Evolutionary conservation across 1,140 invertebrate genomes (phyloP), one percentile per base, ranked within the genome.

Genomic region (Microplitis mediator): DNA sequence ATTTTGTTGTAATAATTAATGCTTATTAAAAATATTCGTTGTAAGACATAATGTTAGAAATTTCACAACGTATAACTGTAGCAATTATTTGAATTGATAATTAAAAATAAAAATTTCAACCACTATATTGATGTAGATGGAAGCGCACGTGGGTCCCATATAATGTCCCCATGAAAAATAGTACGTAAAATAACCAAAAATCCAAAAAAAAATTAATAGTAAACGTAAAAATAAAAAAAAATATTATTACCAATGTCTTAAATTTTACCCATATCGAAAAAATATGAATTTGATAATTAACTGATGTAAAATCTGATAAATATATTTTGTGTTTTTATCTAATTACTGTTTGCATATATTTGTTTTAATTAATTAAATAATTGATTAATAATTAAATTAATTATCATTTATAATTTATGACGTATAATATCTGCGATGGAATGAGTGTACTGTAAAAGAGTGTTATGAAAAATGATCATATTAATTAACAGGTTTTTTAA

Each of bases 121-220:
- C 76, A 78, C 79, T 45, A 45, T 79, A 82, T 81, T 74, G 70
- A 82, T 80, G 81, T 84, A 85, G 82, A 71, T 81, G 79, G 78
- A 79, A 77, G 74, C 73, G 63, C 76, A 79, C 75, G 78, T 81
- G 81, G 83, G 79, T 82, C 82, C 81, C 82, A 66, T 82, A 81
- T 85, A 85, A 74, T 86, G 84, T 85, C 82, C 79, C 83, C 84
- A 85, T 80, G 83, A 60, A 85, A 82, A 84, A 45, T 86, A 85
- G 84, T 79, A 83, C 78, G 81, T 85, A 85, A 67, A 60, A 39
- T 8, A 45, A 9, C 39, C 39, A 9, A 23, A 23, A 23, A 23
- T 23, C 23, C 23, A 23, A 23, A 23, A 23, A 23, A 45, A 45
- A 45, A n/a, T n/a, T n/a, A n/a, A 45, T 45, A 45, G 11, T 45